Conservation (phyloP, 2,113 vertebrate species). For the Coptodon bakossiorum region DNA sequence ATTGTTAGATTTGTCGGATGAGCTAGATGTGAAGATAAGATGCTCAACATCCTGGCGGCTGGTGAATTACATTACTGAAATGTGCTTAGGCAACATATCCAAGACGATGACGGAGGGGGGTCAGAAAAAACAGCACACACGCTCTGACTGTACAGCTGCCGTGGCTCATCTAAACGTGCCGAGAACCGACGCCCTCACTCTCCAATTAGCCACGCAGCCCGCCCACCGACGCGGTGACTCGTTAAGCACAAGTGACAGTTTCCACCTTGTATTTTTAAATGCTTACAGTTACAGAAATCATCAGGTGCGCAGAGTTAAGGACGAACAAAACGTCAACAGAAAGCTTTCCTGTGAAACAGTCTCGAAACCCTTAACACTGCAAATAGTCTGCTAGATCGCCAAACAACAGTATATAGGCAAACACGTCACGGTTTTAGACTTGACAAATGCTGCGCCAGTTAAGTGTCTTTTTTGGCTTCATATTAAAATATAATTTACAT, state of each 20-base stretch:
- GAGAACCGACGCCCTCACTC: neutral
- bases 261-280: constrained; percentile 37
- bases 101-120: constrained; percentile 29
- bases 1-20: constrained; percentile 19
- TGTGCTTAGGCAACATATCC: constrained; percentile 53
- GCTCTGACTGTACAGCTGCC: constrained; percentile 57
- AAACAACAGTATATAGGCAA: constrained; percentile 77
- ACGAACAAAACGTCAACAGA: constrained; percentile 51
- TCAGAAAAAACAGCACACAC: neutral
- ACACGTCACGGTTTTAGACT: constrained; percentile 77
- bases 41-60: constrained; percentile 42
- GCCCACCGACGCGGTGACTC: constrained; percentile 2
- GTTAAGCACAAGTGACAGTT: neutral
- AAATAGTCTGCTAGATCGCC: constrained; percentile 73
- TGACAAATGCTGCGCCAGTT: constrained; percentile 75
- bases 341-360: constrained; percentile 54
- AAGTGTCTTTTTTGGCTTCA: constrained; percentile 70
- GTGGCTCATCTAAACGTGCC: constrained; percentile 38
- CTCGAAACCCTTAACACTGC: constrained; percentile 71
- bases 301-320: constrained; percentile 45
- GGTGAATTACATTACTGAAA: constrained; percentile 60
- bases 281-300: constrained; percentile 48
- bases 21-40: constrained; percentile 32
- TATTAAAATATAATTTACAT: constrained; percentile 82
- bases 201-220: neutral